Percentiles rank a stretch among this genome's conserved stretches.
Conservation (phyloP, 2,888 invertebrate species). For the Polymixis lichenea region DNA sequence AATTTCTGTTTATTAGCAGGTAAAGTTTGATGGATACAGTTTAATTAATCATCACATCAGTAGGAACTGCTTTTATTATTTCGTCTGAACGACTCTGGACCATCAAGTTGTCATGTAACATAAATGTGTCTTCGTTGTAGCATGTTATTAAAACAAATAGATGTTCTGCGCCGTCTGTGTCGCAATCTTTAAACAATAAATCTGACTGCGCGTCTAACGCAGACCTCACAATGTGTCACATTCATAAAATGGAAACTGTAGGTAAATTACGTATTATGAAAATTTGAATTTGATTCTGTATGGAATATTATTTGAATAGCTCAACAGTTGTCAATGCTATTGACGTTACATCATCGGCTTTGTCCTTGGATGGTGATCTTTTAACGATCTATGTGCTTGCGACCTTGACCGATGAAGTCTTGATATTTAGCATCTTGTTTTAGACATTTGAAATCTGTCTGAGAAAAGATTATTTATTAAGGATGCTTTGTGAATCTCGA, state of each 20-base stretch:
- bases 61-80: conserved; percentile 38
- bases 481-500: neutral
- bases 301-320: conserved; percentile 65
- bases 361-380: conserved; percentile 63
- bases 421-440: conserved; percentile 27
- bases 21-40: conserved; percentile 60
- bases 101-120: conserved; percentile 28
- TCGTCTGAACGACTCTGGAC: conserved; percentile 18
- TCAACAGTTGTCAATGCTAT: conserved; percentile 44
- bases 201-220: conserved; percentile 69
- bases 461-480: conserved; percentile 17
- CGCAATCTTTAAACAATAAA: conserved; percentile 84
- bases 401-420: conserved; percentile 56
- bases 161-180: conserved; percentile 74
- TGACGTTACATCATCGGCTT: conserved; percentile 66
- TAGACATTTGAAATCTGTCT: conserved; percentile 20
- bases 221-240: conserved; percentile 70
- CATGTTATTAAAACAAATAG: conserved; percentile 85
- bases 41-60: conserved; percentile 53
- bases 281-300: conserved; percentile 67
- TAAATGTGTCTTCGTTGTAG: conserved; percentile 72
- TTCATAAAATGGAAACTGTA: conserved; percentile 61
- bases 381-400: conserved; percentile 31
- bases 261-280: conserved; percentile 61
- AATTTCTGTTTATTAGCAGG: conserved; percentile 64